Base-by-base conservation (phyloP, 2,113 vertebrate species). In the Ageneiosus marmoratus region DNA sequence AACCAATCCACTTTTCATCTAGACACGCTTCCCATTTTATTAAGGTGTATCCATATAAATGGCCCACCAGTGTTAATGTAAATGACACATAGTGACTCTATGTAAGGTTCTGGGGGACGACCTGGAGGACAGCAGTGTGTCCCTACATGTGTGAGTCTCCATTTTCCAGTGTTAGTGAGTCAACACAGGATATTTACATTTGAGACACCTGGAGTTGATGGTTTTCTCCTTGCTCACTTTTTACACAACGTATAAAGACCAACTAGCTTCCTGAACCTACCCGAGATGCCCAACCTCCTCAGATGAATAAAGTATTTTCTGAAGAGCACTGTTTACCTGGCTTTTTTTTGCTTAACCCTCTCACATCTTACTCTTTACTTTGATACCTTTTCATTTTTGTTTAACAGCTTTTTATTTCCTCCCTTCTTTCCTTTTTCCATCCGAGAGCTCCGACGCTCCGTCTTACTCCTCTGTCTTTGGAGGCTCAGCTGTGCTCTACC, bases 321-420 rank as follows among this genome's bases (percentile, higher is more conserved):
- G 6, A 46, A 72, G 69, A 41, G 11, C 41, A 46, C 37, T 46
- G 15, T 9, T 27, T 18, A 37, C 24, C 44, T 20, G 15, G n/a
- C 46, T 50, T 15, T 22, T 15, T 22, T 75, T 75, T 22, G 16
- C 73, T 22, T 22, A 55, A 55, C 53, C 50, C 48, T 74, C 48
- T 12, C 27, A 22, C 29, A 55, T 53, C n/a, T 73, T 48, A 18
- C 70, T 73, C 13, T 73, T n/a, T 27, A 16, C 70, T 20, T 22
- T 18, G 8, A 13, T 76, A 55, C 50, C 18, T 55, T 76, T 76
- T 76, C 20, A 55, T 37, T 55, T 76, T 76, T 76, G 55, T 51
- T 32, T 0, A 74, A 74, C 73, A 76, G 73, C 76, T 65, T 74
- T 60, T 29, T 34, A 62, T 82, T 50, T 75, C 74, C 46, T 79